A percentile compares a stretch with the other conserved stretches of the same genome.
These are phyloP conservation scores for Sminthurinus aureus DNA, from an alignment of 2,888 invertebrate genomes.

Conservation along the genomic window DNA sequence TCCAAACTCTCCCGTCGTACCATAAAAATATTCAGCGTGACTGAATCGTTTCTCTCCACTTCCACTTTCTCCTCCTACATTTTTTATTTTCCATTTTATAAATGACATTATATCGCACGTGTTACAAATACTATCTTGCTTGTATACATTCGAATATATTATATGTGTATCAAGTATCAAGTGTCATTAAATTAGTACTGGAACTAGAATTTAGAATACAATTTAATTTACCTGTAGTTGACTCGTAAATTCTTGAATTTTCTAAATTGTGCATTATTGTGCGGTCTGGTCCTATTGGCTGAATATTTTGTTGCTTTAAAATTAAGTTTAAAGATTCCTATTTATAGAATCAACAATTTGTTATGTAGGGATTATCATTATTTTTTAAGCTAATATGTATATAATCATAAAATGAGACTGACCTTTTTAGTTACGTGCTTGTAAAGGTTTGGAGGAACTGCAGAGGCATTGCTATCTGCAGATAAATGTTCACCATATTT, in stretches of 20 bases:
- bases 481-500: constrained; percentile 28
- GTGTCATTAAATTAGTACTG: too few relatives aligned
- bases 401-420: background rate
- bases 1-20: constrained; percentile 10
- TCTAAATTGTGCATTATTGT: background rate
- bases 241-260: background rate
- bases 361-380: too few relatives aligned
- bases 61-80: background rate
- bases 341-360: too few relatives aligned
- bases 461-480: constrained; percentile 1
- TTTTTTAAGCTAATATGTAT: too few relatives aligned
- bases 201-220: too few relatives aligned
- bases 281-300: background rate
- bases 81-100: too few relatives aligned
- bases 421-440: constrained; percentile 3
- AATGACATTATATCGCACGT: too few relatives aligned
- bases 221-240: background rate
- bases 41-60: constrained; percentile 22
- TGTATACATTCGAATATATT: too few relatives aligned
- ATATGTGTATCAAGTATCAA: too few relatives aligned
- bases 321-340: too few relatives aligned
- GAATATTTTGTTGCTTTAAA: background rate
- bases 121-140: too few relatives aligned
- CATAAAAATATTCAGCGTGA: constrained; percentile 40
- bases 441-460: constrained; percentile 7